Evolutionary conservation across 2,113 vertebrate genomes (phyloP).

Genomic region (cattle (Bos taurus)): DNA sequence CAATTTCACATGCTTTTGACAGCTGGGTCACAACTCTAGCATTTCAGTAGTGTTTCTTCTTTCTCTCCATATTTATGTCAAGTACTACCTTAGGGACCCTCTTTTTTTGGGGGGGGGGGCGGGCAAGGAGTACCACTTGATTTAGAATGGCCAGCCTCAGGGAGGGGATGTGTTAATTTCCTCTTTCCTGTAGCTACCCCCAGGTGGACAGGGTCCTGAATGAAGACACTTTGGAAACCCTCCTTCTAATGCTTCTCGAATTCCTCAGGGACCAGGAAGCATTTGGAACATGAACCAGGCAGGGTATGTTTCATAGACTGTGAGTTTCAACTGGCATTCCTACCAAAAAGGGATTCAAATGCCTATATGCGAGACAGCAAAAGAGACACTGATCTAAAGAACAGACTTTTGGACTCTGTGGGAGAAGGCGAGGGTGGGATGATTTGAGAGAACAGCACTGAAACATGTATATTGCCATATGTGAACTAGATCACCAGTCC

Average conservation of each 20-base stretch:
- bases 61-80: neutral
- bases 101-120: neutral
- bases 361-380: fast-evolving
- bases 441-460: neutral
- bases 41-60: neutral
- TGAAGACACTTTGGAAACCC: neutral
- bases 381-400: neutral
- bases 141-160: neutral
- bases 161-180: neutral
- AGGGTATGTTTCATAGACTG: neutral
- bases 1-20: neutral
- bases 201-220: neutral
- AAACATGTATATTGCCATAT: neutral
- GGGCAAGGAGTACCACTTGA: neutral
- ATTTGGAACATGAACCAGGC: neutral
- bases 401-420: neutral
- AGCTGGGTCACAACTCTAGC: neutral
- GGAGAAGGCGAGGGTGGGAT: neutral
- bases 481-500: neutral
- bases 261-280: neutral
- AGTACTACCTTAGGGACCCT: neutral
- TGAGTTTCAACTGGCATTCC: neutral
- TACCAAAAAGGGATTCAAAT: neutral
- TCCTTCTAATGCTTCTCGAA: neutral
- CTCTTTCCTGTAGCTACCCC: neutral